Conservation (phyloP, 2,113 vertebrate species). For the Neodontobutis hainanensis region DNA sequence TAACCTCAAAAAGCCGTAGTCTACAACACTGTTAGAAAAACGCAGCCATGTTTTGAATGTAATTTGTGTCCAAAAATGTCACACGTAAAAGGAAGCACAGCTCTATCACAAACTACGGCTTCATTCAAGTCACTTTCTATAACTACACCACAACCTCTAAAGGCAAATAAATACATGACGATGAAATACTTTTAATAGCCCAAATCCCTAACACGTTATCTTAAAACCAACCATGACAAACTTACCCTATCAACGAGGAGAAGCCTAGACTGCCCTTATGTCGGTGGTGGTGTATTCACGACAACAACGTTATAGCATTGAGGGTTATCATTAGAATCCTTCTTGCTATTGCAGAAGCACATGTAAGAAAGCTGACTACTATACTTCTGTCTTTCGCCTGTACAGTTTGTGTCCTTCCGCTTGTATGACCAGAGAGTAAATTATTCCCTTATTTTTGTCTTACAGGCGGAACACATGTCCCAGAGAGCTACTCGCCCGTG, state of each 20-base stretch:
- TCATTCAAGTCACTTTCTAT: no score
- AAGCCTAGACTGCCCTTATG: neutral
- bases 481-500: constrained; percentile 8
- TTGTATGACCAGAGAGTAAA: neutral
- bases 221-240: neutral
- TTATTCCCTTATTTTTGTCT: neutral
- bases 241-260: neutral
- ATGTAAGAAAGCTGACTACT: constrained; percentile 2
- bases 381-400: neutral
- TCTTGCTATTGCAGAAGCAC: constrained; percentile 13
- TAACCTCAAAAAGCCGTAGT: neutral
- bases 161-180: neutral
- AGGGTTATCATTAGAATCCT: neutral
- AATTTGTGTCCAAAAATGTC: neutral
- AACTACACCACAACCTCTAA: no score
- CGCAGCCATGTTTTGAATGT: neutral
- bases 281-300: neutral
- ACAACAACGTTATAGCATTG: neutral
- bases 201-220: no score
- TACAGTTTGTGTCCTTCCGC: constrained; percentile 10
- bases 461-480: neutral
- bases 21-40: neutral
- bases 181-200: neutral
- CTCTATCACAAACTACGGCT: no score
- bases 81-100: neutral